Percentiles rank a stretch among this genome's conserved stretches.
Evolutionary conservation across 2,113 vertebrate genomes (phyloP).

Genomic region (Phalacrocorax carbo): DNA sequence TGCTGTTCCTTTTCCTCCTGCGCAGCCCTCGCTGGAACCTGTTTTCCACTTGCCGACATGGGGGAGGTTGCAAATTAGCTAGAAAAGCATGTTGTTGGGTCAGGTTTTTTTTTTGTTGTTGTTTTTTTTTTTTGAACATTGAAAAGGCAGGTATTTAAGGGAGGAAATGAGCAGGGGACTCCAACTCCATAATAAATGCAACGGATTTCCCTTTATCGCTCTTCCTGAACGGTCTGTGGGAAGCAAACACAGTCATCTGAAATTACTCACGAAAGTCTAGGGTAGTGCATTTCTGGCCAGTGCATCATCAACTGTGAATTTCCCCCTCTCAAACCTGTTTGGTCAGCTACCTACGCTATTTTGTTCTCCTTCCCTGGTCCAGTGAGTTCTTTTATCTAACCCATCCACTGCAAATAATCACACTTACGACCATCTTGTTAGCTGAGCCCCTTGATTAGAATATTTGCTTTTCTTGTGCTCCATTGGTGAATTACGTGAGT

Average conservation of each 20-base stretch:
- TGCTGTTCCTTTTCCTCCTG: not conserved
- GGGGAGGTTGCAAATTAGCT: not conserved
- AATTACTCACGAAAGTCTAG: not conserved
- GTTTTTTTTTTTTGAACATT: no score
- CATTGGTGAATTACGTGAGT: slow-evolving; percentile 48
- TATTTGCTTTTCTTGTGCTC: slow-evolving; percentile 59
- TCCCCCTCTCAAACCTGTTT: slow-evolving; percentile 48
- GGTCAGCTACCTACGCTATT: slow-evolving; percentile 42
- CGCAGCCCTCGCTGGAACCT: not conserved
- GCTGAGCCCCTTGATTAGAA: slow-evolving; percentile 24
- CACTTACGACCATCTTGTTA: not conserved
- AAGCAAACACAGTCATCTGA: not conserved
- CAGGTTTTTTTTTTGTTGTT: not conserved
- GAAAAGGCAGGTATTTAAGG: not conserved
- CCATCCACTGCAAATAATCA: slow-evolving; percentile 67
- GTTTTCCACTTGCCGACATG: accelerated
- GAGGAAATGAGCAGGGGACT: not conserved
- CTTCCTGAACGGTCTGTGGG: not conserved
- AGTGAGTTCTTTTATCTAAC: slow-evolving; percentile 62
- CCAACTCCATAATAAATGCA: not conserved
- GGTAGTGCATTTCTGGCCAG: not conserved
- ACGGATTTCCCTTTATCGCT: not conserved
- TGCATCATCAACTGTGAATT: slow-evolving; percentile 21
- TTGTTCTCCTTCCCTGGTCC: slow-evolving; percentile 53
- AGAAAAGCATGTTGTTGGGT: not conserved